Conservation (phyloP, 2,888 invertebrate species). For the Smittia aterrima region DNA sequence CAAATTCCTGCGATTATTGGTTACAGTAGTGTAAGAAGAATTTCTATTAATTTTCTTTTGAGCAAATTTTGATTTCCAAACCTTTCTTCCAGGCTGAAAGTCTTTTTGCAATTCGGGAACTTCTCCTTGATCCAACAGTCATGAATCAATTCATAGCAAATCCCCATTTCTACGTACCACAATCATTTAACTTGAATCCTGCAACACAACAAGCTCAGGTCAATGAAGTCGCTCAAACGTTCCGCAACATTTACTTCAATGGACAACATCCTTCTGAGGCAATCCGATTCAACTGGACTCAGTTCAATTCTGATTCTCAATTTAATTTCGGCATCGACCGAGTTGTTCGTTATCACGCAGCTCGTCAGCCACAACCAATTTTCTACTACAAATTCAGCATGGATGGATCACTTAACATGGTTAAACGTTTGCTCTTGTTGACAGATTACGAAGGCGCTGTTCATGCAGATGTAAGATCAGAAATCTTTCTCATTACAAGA, state of each 20-base stretch:
- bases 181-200: conserved; percentile 33
- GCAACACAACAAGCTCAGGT: conserved; percentile 19
- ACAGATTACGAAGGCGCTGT: conserved; percentile 15
- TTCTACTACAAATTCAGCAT: conserved; percentile 42
- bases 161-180: conserved; percentile 40
- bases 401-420: conserved; percentile 42
- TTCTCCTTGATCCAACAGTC: neutral
- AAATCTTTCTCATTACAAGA: neutral
- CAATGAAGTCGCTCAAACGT: conserved; percentile 32
- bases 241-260: conserved; percentile 42
- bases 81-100: conserved; percentile 35
- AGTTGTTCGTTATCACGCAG: conserved; percentile 40
- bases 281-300: conserved; percentile 35
- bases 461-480: conserved; percentile 25
- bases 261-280: conserved; percentile 21
- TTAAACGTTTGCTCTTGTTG: conserved; percentile 35
- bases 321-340: conserved; percentile 42
- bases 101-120: conserved; percentile 40
- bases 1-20: conserved; percentile 44
- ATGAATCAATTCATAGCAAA: conserved; percentile 34
- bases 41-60: conserved; percentile 13
- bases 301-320: conserved; percentile 42
- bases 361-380: conserved; percentile 35
- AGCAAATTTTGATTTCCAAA: neutral
- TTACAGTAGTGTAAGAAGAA: conserved; percentile 36